Percentiles rank a stretch among this genome's conserved stretches.
phyloP scores from a whole-genome alignment of 2,888 invertebrate genomes.

The Anodontia alba region DNA sequence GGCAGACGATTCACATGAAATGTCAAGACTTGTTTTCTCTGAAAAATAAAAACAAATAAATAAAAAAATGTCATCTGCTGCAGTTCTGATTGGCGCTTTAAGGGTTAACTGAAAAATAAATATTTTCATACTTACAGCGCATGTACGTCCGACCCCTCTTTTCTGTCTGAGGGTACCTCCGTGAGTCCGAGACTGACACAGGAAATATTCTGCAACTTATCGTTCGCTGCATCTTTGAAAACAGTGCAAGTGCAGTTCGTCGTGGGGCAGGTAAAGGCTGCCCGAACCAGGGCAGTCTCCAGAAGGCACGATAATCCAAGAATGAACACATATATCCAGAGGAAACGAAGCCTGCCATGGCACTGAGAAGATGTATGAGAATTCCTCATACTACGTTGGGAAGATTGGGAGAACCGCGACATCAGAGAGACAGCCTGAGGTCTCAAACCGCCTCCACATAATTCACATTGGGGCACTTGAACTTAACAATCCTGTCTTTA shows the following conservation, averaged over 20 bases:
- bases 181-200: conserved; percentile 34
- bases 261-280: conserved; percentile 23
- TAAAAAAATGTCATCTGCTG: no score
- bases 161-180: conserved; percentile 41
- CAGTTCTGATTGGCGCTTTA: no score
- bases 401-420: conserved; percentile 31
- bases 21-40: no score
- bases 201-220: conserved; percentile 41
- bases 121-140: conserved; percentile 44
- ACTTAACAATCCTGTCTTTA: neutral
- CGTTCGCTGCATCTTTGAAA: neutral
- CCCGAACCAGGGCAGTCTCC: conserved; percentile 21
- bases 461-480: conserved; percentile 33
- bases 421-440: conserved; percentile 18
- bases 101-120: no score
- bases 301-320: conserved; percentile 43
- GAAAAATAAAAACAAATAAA: no score
- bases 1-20: no score
- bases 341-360: conserved; percentile 15
- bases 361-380: neutral
- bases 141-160: conserved; percentile 42
- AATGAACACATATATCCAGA: conserved; percentile 24
- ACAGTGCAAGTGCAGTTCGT: conserved; percentile 12
- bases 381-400: conserved; percentile 48
- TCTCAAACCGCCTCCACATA: conserved; percentile 34